These are phyloP conservation scores for Campoplex nolae DNA, from an alignment of 2,888 invertebrate genomes.

Conservation along the genomic window DNA sequence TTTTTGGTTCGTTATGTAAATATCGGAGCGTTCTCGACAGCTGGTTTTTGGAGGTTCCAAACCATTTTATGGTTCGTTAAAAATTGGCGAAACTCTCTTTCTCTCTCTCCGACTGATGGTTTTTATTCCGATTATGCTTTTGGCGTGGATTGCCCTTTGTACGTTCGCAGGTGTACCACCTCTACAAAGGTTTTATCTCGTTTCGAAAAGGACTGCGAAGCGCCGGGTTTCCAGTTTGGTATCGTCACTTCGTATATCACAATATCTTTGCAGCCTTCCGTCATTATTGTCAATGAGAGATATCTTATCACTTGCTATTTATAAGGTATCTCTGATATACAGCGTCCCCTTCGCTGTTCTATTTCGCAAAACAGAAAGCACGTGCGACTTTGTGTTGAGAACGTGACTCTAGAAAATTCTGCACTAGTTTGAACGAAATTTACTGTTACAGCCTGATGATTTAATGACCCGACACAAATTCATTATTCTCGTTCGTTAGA, in stretches of 20 bases:
- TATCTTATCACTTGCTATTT: conserved; percentile 2
- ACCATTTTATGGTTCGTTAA: background rate
- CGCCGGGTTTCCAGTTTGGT: background rate
- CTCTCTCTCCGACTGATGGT: background rate
- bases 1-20: background rate
- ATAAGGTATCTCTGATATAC: background rate
- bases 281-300: background rate
- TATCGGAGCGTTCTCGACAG: background rate
- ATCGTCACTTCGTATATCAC: conserved; percentile 6
- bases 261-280: background rate
- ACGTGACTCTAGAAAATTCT: background rate
- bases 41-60: background rate
- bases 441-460: background rate
- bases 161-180: background rate
- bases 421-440: background rate
- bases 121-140: background rate
- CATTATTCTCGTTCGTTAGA: background rate
- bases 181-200: background rate
- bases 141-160: background rate
- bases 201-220: background rate
- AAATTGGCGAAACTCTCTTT: background rate
- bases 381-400: background rate
- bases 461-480: background rate
- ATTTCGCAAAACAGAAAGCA: background rate
- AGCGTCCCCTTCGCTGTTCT: background rate